Evolutionary conservation across 2,113 vertebrate species (phyloP), one percentile per base, ranked within the genome.

Genomic region (Microtus ochrogaster): DNA sequence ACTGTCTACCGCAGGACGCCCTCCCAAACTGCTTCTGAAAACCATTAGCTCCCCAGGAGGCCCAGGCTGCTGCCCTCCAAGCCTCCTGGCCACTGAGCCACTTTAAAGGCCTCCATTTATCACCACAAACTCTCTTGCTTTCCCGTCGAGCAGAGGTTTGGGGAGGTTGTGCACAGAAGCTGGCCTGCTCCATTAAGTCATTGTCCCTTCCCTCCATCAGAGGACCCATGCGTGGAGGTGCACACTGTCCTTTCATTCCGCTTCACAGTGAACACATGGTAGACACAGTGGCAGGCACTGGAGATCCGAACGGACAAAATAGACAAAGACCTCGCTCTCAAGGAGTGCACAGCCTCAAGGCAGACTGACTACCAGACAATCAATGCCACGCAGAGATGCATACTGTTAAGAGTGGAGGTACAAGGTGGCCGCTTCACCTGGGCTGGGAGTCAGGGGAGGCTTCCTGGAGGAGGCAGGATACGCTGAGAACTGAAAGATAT

Each of bases 11-110:
- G 82, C 70, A 73, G 55, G 73, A 83, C 95, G 91, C 44, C 44
- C 95, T 96, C 92, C 90, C 89, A 92, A 97, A 94, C 76, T 86
- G 91, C 92, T 97, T 73, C 97, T 95, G 89, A 97, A 97, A 96
- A 92, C 89, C 78, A 89, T 96, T 89, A 96, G 93, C 95, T 89
- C 94, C 83, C 88, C 24, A 84, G 90, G 95, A 90, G 85, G 78
- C 76, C 91, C 77, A 92, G 94, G 82, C 91, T 94, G 89, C 92
- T 91, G 86, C 89, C 97, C 92, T 96, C 72, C 28, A 41, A 93
- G 91, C 89, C 91, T 97, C 89, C 85, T 0, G 0, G 92, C 47
- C 88, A 91, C 84, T 49, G 79, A 92, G 92, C 89, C 76, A 76
- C 96, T 94, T 74, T 68, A 90, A 96, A 96, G 82, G 82, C 52